Percentiles rank a stretch among this genome's conserved stretches.
Evolutionary conservation across 1,140 invertebrate genomes (phyloP).

Genomic region (Sinonovacula constricta): DNA sequence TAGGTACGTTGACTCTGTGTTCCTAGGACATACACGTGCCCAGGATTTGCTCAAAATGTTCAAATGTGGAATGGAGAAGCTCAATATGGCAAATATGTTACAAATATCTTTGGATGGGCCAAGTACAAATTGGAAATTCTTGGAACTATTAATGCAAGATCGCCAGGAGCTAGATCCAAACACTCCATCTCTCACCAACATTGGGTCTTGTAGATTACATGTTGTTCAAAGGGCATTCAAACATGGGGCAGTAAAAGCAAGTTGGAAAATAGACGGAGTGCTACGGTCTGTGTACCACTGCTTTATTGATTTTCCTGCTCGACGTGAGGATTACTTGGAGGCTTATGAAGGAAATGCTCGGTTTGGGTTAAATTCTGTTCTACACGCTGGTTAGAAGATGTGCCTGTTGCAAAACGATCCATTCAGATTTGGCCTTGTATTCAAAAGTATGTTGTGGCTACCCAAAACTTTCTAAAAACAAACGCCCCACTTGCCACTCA

Average conservation of each 20-base stretch:
- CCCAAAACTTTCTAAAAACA: slow-evolving; percentile 18
- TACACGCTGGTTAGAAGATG: slow-evolving; percentile 31
- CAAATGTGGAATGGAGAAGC: slow-evolving; percentile 20
- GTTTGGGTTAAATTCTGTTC: slow-evolving; percentile 37
- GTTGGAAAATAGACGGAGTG: slow-evolving; percentile 39
- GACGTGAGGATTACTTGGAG: slow-evolving; percentile 82
- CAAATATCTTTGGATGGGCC: slow-evolving; percentile 61
- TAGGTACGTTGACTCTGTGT: slow-evolving; percentile 52
- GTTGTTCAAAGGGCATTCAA: slow-evolving; percentile 43
- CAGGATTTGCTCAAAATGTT: slow-evolving; percentile 51
- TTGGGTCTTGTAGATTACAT: slow-evolving; percentile 40
- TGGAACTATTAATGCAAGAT: slow-evolving; percentile 41
- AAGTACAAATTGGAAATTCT: slow-evolving; percentile 59
- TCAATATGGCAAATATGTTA: slow-evolving; percentile 33
- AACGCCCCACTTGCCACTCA: slow-evolving; percentile 34
- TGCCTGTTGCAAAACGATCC: slow-evolving; percentile 19
- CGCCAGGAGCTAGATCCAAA: slow-evolving; percentile 34
- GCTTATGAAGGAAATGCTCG: slow-evolving; percentile 39
- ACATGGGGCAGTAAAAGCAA: slow-evolving; percentile 13
- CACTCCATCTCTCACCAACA: slow-evolving; percentile 31
- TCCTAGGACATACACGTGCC: slow-evolving; percentile 50
- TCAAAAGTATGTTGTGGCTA: slow-evolving; percentile 11
- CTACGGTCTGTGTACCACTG: slow-evolving; percentile 27
- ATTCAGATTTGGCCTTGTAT: slow-evolving; percentile 29
- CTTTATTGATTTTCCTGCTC: slow-evolving; percentile 78